Evolutionary conservation across 2,113 vertebrate species (phyloP), one percentile per base, ranked within the genome.

Genomic region (Callithrix jacchus): DNA sequence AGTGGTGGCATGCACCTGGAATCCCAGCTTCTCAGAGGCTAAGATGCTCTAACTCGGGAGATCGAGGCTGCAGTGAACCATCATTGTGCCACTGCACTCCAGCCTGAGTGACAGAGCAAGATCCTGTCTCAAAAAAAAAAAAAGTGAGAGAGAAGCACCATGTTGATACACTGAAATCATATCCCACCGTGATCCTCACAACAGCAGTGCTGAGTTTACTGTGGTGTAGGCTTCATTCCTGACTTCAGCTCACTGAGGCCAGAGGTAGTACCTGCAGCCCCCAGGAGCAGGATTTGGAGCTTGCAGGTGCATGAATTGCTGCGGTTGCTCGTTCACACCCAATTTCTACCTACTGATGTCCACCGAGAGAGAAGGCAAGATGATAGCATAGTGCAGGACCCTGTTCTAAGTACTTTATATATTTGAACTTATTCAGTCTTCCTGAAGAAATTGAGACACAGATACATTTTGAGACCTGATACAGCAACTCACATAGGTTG

Each of bases 311-410:
- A 77, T 85, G 54, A 74, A 66, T 37, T 71, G 35, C 58, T 74
- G 16, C 56, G 30, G 8, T 61, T 2, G 14, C 74, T 76, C 52
- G 30, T 77, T 76, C 83, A 89, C 30, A 76, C 54, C 37, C 93
- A 70, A 9, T 74, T 89, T 54, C 30, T 66, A 64, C 18, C 56
- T 89, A 45, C 73, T 56, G 18, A 30, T 49, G 30, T 70, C 70
- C 66, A 82, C 77, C 76, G 79, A 45, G 79, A 56, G 32, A 30
- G 32, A 92, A 79, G 54, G 68, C 61, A 95, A 74, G 73, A 73
- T 66, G 66, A 47, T 0, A 91, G 52, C 42, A 16, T 1, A 85
- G 21, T 49, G 27, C 54, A 68, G 56, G 21, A 11, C 25, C 32
- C 37, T 54, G 21, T 82, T 82, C 80, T 95, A 74, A 93, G 76